Evolutionary conservation across 2,113 vertebrate genomes (phyloP), one percentile per base, ranked within the genome.

Genomic region (Thunnus thynnus): DNA sequence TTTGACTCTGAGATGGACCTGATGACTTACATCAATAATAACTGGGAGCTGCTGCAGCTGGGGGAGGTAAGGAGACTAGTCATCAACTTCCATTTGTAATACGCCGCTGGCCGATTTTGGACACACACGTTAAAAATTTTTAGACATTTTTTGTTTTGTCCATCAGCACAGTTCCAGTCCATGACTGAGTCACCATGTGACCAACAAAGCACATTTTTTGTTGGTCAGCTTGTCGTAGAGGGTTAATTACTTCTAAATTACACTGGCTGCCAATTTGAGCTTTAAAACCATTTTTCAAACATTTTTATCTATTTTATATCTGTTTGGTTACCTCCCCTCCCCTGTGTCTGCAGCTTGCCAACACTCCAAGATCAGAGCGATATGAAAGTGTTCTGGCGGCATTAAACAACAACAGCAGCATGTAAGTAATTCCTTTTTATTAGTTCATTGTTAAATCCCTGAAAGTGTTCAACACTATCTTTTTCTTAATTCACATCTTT

Each of bases 1-100:
- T 99, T 99, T 94, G 98, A 99, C 94, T 99, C 97, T 0, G 97
- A 98, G 93, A 95, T 97, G 95, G 96, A 99, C 90, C 96, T 99
- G 83, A 98, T 99, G 97, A 93, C 95, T 79, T 99, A 98, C 82
- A 98, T 99, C 93, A 99, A 98, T 89, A 96, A 98, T 85, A 99
- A 99, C 94, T 99, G 98, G 98, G 97, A 99, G 85, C 95, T 96
- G 87, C 94, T 99, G 73, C 97, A 99, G 93, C 96, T 98, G 80
- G 97, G 97, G 71, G 96, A 98, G 95, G 98, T 98, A 93, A 88
- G 90, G 17, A 60, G 30, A 18, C 11, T 54, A 25, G 48, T 52
- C n/a, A 20, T 1, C 14, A 62, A 10, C 2, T 63, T 56, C 11
- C 18, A 54, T 62, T 44, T 22, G 27, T 51, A 36, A 41, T 18